Conservation (phyloP, 2,888 invertebrate species). For the Desoria tigrina region DNA sequence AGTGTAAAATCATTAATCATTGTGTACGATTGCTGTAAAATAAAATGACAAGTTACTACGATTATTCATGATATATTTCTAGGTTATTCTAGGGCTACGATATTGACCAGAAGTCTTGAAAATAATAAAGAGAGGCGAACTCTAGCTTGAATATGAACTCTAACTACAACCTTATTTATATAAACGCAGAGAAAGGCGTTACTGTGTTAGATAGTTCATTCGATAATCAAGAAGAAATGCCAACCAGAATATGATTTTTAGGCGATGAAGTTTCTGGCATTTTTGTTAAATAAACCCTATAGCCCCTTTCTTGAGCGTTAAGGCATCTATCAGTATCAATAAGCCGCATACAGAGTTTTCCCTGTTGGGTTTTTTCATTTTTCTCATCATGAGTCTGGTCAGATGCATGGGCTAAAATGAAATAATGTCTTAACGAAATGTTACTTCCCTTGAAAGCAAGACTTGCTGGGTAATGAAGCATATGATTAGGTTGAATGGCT, state of each 20-base stretch:
- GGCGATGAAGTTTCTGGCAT: constrained; percentile 82
- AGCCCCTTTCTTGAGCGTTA: constrained; percentile 74
- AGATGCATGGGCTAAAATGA: constrained; percentile 83
- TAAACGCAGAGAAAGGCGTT: no score
- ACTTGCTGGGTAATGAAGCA: constrained; percentile 81
- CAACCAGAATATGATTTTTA: constrained; percentile 84
- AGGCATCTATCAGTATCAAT: constrained; percentile 82
- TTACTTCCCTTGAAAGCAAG: constrained; percentile 51
- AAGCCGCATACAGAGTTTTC: constrained; percentile 81
- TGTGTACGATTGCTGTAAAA: no score
- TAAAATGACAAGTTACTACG: no score
- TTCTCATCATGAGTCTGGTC: constrained; percentile 81
- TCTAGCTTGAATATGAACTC: no score
- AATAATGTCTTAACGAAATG: constrained; percentile 64
- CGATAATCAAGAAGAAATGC: constrained; percentile 58
- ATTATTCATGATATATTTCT: no score
- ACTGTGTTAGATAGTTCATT: constrained; percentile 12
- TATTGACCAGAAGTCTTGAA: no score
- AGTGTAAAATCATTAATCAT: no score
- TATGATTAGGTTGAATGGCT: constrained; percentile 76
- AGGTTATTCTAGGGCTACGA: no score
- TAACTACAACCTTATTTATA: no score
- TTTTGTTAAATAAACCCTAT: constrained; percentile 65
- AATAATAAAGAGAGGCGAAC: no score
- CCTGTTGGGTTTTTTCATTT: constrained; percentile 72